These are phyloP conservation scores for Mesodorylaimus sp. DNA, from an alignment of 2,888 invertebrate species.

Conservation along the genomic window DNA sequence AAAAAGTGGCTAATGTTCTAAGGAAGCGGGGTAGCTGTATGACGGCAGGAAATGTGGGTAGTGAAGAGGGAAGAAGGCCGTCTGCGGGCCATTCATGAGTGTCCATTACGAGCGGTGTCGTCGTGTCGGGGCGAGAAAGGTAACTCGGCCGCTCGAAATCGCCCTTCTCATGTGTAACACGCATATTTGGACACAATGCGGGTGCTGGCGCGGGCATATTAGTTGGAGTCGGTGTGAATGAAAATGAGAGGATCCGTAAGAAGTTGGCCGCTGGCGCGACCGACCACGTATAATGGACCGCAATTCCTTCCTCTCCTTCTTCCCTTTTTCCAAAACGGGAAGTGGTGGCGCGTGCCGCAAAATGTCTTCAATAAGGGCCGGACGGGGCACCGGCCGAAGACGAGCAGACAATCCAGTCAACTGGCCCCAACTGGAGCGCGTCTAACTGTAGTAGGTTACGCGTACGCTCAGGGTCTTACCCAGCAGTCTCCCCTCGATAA, in stretches of 20 bases:
- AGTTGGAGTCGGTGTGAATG: neutral
- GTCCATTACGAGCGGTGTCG: too few species aligned
- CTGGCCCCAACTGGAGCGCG: neutral
- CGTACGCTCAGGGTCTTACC: too few species aligned
- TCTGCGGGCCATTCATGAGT: too few species aligned
- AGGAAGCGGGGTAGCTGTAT: too few species aligned
- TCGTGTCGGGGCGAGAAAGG: too few species aligned
- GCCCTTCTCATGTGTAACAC: neutral
- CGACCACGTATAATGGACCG: neutral
- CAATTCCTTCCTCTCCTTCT: neutral
- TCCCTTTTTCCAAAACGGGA: neutral
- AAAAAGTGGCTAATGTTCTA: too few species aligned
- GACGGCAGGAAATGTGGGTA: too few species aligned
- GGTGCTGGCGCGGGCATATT: neutral
- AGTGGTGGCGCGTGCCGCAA: neutral
- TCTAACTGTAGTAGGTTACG: neutral
- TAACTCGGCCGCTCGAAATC: neutral
- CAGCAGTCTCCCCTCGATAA: too few species aligned
- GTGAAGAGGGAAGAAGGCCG: too few species aligned
- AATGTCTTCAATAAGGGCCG: neutral
- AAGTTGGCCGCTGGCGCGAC: neutral
- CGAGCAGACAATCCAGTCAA: neutral
- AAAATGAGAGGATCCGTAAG: too few species aligned
- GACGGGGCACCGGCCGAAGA: neutral
- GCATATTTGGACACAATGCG: too few species aligned